Percentiles rank a stretch among this genome's conserved stretches.
These are phyloP conservation scores for Phylloscopus trochilus DNA, from an alignment of 2,113 vertebrate species.

Conservation along the genomic window DNA sequence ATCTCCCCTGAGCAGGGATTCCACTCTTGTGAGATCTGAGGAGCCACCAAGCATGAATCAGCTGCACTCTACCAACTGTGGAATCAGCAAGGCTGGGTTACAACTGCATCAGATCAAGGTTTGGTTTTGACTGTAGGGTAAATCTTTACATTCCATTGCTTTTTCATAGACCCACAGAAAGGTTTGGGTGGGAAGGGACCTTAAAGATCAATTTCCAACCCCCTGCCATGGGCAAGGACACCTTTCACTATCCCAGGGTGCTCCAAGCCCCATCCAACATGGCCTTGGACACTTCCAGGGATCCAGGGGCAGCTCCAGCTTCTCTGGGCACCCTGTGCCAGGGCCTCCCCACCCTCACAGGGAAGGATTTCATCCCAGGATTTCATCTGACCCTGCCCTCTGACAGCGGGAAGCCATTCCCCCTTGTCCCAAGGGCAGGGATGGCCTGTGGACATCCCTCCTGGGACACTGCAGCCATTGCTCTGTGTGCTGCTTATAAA, in stretches of 20 bases:
- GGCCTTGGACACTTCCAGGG: background rate
- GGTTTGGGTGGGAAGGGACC: background rate
- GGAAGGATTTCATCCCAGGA: fast-evolving
- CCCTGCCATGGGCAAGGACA: background rate
- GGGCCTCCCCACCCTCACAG: fast-evolving
- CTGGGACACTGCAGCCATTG: background rate
- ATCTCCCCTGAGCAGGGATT: background rate
- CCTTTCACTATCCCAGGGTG: fast-evolving
- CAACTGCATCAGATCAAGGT: background rate
- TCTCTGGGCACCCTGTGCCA: background rate
- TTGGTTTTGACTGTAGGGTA: background rate
- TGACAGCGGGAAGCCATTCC: background rate
- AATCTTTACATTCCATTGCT: background rate
- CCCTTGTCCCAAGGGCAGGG: background rate
- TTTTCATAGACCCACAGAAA: background rate
- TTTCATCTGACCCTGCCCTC: fast-evolving
- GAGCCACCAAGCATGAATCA: background rate
- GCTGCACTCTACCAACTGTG: background rate
- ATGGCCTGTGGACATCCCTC: background rate
- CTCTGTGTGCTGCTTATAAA: background rate
- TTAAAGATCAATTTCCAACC: background rate
- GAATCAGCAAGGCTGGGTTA: background rate
- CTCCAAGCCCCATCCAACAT: fast-evolving
- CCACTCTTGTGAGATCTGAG: background rate
- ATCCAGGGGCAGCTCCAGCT: background rate